Base-by-base conservation (phyloP, 1,140 invertebrate species). In the Odontomachus brunneus region DNA sequence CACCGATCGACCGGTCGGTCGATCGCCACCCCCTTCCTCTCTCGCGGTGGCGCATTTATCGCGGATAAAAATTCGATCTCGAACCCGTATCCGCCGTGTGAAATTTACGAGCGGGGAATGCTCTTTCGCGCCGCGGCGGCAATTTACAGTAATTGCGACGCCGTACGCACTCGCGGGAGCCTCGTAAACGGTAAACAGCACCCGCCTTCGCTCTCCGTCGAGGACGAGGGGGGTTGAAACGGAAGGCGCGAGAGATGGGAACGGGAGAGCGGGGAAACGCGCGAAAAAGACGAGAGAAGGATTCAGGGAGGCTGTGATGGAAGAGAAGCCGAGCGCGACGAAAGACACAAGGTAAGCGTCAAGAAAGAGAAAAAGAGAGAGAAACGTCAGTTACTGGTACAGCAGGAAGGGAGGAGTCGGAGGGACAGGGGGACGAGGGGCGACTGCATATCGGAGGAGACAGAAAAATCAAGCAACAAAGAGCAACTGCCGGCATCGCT, bases 401-500 rank as follows among this genome's bases (percentile, higher is more conserved):
- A 44, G 22, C 1, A 51, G 65, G n/a, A 38, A 67, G 14, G 67
- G 1, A 33, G 24, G 4, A 3, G 15, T 5, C 11, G 22, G 14
- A 63, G 14, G 38, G n/a, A n/a, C n/a, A 11, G 38, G 19, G 29
- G 24, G n/a, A 53, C n/a, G n/a, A n/a, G n/a, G 29, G 60, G 15
- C 33, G 33, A 29, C 67, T 59, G 72, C 53, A 83, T 67, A 84
- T 76, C 83, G 48, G 57, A 76, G 87, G 62, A 81, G 86, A 88
- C 78, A 83, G 84, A 88, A 89, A 89, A 88, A 88, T 89, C 67
- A 81, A 85, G 73, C 85, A 84, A 84, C 75, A 87, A 88, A 88
- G 83, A 85, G 51, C 76, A 69, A 83, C 84, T 44, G 57, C 86
- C 59, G 66, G 57, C 71, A 67, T 69, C 49, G 65, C 72, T 88